These are phyloP conservation scores for Austrofundulus limnaeus DNA, from an alignment of 2,113 vertebrate genomes.

Conservation along the genomic window DNA sequence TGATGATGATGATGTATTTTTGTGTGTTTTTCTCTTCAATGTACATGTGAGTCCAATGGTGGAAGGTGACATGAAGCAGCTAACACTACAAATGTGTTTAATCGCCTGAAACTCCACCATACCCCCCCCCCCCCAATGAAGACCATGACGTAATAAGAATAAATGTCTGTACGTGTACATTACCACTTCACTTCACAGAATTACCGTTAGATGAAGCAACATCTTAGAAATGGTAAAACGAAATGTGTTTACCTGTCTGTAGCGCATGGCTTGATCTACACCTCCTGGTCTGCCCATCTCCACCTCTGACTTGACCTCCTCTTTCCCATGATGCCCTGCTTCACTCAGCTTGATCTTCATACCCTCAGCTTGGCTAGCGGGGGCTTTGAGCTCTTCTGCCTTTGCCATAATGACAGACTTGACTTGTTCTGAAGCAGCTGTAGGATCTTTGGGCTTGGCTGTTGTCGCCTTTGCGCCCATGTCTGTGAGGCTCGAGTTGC, in stretches of 20 bases:
- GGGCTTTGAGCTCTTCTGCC: constrained; percentile 87
- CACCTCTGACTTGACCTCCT: constrained; percentile 84
- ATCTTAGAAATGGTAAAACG: background rate
- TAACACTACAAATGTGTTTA: too few species aligned
- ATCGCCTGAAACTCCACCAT: too few species aligned
- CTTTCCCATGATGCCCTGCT: constrained; percentile 86
- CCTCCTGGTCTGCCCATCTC: constrained; percentile 76
- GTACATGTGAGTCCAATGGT: too few species aligned
- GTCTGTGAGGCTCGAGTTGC: constrained; percentile 90
- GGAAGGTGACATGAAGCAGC: too few species aligned
- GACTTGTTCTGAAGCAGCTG: constrained; percentile 83
- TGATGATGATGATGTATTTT: too few species aligned
- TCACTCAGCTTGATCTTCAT: constrained; percentile 93
- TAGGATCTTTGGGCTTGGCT: constrained; percentile 84
- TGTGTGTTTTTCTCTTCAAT: too few species aligned
- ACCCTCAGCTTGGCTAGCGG: constrained; percentile 87
- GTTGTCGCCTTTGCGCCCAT: constrained; percentile 79
- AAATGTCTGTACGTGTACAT: too few species aligned
- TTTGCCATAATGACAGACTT: constrained; percentile 96
- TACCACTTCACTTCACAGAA: too few species aligned
- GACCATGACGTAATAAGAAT: too few species aligned
- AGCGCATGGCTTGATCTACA: constrained; percentile 94
- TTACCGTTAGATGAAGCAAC: too few species aligned
- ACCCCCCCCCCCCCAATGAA: too few species aligned
- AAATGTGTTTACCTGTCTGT: constrained; percentile 89